These are phyloP conservation scores for Recurvirostra avosetta DNA, from an alignment of 2,113 vertebrate species.

Conservation along the genomic window DNA sequence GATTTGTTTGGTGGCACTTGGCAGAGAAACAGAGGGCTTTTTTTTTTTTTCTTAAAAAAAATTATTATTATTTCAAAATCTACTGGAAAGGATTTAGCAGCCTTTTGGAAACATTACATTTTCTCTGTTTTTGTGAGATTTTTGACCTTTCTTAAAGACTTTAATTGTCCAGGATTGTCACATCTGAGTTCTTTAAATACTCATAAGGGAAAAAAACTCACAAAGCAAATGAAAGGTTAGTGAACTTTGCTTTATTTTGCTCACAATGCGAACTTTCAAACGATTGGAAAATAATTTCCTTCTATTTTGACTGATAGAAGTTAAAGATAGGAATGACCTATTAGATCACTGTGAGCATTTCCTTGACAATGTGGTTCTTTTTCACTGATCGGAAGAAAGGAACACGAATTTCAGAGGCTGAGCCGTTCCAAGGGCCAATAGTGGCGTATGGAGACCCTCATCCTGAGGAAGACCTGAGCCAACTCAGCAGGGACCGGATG, in stretches of 20 bases:
- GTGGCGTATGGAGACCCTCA: background rate
- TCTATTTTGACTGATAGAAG: constrained; percentile 29
- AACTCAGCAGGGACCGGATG: constrained; percentile 11
- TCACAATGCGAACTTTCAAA: constrained; percentile 54
- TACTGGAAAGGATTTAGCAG: constrained; percentile 24
- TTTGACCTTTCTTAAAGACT: constrained; percentile 44
- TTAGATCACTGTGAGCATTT: constrained; percentile 51
- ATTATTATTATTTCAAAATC: constrained; percentile 59
- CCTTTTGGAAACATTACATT: background rate
- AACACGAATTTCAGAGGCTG: background rate
- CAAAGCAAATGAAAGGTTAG: constrained; percentile 22
- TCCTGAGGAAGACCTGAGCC: background rate
- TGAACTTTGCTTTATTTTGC: constrained; percentile 50
- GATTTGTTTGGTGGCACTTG: constrained; percentile 33
- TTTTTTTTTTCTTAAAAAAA: background rate
- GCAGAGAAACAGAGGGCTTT: background rate
- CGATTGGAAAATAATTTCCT: constrained; percentile 10
- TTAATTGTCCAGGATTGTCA: constrained; percentile 33
- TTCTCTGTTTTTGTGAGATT: constrained; percentile 26
- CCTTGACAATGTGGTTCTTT: background rate
- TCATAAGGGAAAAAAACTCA: constrained; percentile 8
- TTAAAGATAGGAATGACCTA: constrained; percentile 72
- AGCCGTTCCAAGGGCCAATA: background rate
- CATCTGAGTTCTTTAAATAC: constrained; percentile 53
- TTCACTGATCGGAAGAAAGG: background rate